Evolutionary conservation across 2,797 vertebrate species (phyloP), one percentile per base, ranked within the genome.

Genomic region (Tragelaphus oryx): DNA sequence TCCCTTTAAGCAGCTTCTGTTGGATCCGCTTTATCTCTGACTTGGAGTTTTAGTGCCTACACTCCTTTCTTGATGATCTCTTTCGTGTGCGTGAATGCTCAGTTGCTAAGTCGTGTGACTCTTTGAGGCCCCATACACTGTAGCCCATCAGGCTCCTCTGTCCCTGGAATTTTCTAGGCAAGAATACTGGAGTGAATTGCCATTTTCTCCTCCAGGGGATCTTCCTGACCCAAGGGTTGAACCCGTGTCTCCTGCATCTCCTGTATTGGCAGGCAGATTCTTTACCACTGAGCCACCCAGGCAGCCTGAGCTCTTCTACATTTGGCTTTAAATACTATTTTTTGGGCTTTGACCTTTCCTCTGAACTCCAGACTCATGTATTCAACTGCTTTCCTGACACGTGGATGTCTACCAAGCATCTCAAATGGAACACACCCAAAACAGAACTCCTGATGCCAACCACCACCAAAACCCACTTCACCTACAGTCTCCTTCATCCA

Each of bases 221-320:
- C 37, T 41, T 71, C 68, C 68, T 14, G 11, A 71, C 1, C 68
- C 11, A 8, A 11, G 37, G 22, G 22, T 6, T 41, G 22, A 71
- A 41, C 20, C 3, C 0, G 1, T 1, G 3, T 41, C 68, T 71
- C 3, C 6, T 4, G 68, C 20, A 44, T 41, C 22, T 71, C 68
- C 68, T 41, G 68, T 41, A 44, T 0, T 71, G 37, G 68, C 37
- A 71, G 68, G 68, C 20, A 71, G 68, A 71, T 71, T 71, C 68
- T 71, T 26, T 24, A 71, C 33, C 68, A 41, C 22, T 13, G 68
- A 71, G 37, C 37, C 68, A 41, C 37, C 68, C 4, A 22, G 11
- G 68, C 22, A 26, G 37, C 37, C 68, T 26, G 37, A 78, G 18
- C 52, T 55, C 48, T 13, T 55, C 62, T 11, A 44, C 54, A 78